These are phyloP conservation scores for Phyllostomus discolor DNA, from an alignment of 2,113 vertebrate species.

Conservation along the genomic window DNA sequence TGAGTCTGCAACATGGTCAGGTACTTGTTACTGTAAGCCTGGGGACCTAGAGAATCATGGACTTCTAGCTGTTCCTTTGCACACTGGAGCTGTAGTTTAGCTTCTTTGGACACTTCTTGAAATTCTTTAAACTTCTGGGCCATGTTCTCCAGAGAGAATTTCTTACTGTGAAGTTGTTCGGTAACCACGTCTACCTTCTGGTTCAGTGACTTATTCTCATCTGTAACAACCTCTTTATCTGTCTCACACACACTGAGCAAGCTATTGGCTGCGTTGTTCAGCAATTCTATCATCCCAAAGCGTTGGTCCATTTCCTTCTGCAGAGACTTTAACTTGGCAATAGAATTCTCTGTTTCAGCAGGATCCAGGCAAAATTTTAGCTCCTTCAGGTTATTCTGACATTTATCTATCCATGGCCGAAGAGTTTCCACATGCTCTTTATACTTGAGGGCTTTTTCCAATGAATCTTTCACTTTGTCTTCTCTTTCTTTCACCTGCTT, in stretches of 20 bases:
- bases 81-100: constrained; percentile 85
- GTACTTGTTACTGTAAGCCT: constrained; percentile 92
- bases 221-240: constrained; percentile 86
- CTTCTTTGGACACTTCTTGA: constrained; percentile 88
- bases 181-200: constrained; percentile 85
- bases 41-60: constrained; percentile 86
- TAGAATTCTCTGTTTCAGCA: constrained; percentile 82
- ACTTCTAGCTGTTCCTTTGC: constrained; percentile 88
- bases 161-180: constrained; percentile 88
- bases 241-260: constrained; percentile 87
- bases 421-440: constrained; percentile 88
- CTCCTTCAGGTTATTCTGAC: constrained; percentile 79
- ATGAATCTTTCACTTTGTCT: constrained; percentile 84
- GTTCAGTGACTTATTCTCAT: constrained; percentile 83
- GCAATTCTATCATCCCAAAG: constrained; percentile 88
- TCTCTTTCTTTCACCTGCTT: constrained; percentile 83
- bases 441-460: constrained; percentile 89
- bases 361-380: constrained; percentile 85
- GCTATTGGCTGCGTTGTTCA: constrained; percentile 86
- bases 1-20: constrained; percentile 92
- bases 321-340: constrained; percentile 86
- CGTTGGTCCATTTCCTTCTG: constrained; percentile 96
- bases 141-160: constrained; percentile 87
- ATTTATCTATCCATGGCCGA: constrained; percentile 88
- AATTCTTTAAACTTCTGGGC: constrained; percentile 91